Conservation (phyloP, 2,113 vertebrate species). For the Oenanthe melanoleuca region DNA sequence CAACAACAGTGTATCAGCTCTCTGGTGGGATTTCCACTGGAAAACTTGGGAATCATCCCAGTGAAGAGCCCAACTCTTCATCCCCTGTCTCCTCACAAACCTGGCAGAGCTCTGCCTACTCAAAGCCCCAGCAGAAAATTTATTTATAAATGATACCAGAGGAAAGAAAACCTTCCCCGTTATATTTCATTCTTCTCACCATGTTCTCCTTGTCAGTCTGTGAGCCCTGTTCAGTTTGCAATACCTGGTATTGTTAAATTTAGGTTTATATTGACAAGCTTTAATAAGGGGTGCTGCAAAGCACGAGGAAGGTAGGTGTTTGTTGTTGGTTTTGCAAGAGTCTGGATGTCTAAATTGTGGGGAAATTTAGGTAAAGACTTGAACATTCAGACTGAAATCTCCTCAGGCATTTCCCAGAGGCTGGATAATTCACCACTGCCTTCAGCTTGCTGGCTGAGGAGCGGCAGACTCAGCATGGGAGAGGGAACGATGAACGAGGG, state of each 20-base stretch:
- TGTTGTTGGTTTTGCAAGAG: not conserved
- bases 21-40: not conserved
- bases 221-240: not conserved
- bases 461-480: not conserved
- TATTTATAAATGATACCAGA: not conserved
- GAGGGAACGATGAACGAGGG: rapidly evolving
- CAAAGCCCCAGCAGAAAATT: not conserved
- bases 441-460: not conserved
- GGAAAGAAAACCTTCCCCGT: not conserved
- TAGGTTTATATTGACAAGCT: not conserved
- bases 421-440: not conserved
- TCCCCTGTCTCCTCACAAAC: not conserved
- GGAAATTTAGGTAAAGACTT: not conserved
- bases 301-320: rapidly evolving
- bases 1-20: not conserved
- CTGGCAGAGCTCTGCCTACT: not conserved
- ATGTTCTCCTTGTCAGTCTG: rapidly evolving
- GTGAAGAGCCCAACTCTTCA: not conserved
- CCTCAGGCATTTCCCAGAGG: not conserved
- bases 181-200: not conserved
- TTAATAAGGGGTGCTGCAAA: not conserved
- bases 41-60: not conserved
- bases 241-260: not conserved
- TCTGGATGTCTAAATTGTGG: not conserved
- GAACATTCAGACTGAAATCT: not conserved